Evolutionary conservation across 1,140 invertebrate species (phyloP), one percentile per base, ranked within the genome.

Genomic region (Cydia fagiglandana): DNA sequence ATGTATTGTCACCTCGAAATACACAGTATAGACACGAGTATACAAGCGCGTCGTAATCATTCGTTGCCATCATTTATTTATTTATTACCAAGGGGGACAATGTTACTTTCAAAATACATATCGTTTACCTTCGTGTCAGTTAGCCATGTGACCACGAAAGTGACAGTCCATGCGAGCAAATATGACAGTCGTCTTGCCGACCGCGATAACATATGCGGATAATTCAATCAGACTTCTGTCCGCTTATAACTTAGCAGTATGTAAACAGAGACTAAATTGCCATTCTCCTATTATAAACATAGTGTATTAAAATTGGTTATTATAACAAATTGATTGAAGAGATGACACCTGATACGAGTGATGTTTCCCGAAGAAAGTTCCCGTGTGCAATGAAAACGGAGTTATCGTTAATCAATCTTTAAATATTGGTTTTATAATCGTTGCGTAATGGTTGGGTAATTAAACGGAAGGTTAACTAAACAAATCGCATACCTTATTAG

Each of bases 341-440:
- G 75, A 80, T 78, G 79, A 80, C 56, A 80, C 70, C 17, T 66
- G 76, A 80, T 80, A 77, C 45, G 17, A 45, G 70, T 80, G 74
- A 76, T 66, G 74, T 76, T 24, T 73, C 15, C 75, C 75, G 64
- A 75, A 56, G 75, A 73, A 73, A 76, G 75, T 73, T 70, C 50
- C 45, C 50, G 12, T 50, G 64, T 15, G 64, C 45, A 64, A 68
- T 66, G 66, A 76, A 73, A 76, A 45, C 64, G 28, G 34, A 61
- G 66, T 76, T 66, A 76, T 75, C 74, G n/a, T 34, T 75, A 75
- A 75, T 75, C 61, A 61, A 75, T 75, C 61, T 47, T 13, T 38
- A 17, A 38, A 64, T 34, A 64, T 75, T 64, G 24, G 56, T 75
- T 66, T 75, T 75, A 75, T 75, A 24, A 50, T 75, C 61, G 13